phyloP scores from a whole-genome alignment of 2,797 vertebrate genomes.

The Mus spretus region DNA sequence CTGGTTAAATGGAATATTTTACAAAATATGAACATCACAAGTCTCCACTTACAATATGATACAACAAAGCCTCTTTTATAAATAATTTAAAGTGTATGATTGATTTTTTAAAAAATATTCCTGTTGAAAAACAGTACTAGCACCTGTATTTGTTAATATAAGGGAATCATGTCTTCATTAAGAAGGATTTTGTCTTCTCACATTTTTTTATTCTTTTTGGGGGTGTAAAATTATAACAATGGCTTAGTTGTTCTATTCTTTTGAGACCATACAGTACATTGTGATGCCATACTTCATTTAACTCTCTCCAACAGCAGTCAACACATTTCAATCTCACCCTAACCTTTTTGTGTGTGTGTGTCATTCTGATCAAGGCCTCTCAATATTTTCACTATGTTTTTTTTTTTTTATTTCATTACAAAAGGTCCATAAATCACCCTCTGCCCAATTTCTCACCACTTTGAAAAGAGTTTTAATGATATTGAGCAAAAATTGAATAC shows the following conservation, averaged over 20 bases:
- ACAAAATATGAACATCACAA: neutral
- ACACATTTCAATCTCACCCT: neutral
- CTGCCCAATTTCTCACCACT: neutral
- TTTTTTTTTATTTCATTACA: neutral
- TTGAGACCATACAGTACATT: neutral
- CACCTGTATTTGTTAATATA: neutral
- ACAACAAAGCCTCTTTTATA: neutral
- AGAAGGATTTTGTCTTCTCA: neutral
- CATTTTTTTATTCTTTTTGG: neutral
- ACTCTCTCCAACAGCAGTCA: neutral
- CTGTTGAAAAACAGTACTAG: neutral
- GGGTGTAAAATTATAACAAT: neutral
- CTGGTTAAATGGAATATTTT: neutral
- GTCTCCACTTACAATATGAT: rapidly evolving
- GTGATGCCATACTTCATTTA: neutral
- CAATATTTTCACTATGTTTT: neutral
- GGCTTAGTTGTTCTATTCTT: neutral
- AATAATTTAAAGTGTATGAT: neutral
- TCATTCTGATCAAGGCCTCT: neutral
- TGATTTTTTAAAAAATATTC: neutral
- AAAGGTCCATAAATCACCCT: neutral
- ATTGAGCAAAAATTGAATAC: neutral
- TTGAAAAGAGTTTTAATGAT: neutral
- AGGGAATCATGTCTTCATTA: neutral
- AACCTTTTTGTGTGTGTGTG: neutral